A percentile compares a stretch with the other conserved stretches of the same genome.
Evolutionary conservation across 2,113 vertebrate genomes (phyloP).

Genomic region (Pseudorectes ferrugineus): DNA sequence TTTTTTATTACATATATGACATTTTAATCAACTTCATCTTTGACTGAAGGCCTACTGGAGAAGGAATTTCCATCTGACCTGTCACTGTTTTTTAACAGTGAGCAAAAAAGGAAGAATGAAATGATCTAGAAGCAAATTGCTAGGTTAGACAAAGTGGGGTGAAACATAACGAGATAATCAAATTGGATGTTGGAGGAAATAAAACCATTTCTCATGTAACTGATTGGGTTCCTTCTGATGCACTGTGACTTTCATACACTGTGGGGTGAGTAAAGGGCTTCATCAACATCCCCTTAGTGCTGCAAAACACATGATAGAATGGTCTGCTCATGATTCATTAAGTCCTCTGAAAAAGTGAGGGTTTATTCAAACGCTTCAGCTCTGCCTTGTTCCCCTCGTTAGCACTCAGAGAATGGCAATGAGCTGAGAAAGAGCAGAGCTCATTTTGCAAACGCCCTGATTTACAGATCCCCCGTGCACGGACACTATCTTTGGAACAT

Average conservation of each 20-base stretch:
- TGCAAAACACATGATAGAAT: background rate
- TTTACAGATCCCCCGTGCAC: conserved; percentile 9
- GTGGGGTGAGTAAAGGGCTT: background rate
- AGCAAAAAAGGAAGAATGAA: background rate
- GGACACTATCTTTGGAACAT: background rate
- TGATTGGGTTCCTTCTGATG: background rate
- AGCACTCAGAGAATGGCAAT: background rate
- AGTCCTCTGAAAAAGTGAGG: conserved; percentile 17
- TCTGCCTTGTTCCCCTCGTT: conserved; percentile 34
- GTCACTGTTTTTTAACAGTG: background rate
- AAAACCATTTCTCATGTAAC: background rate
- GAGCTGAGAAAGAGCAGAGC: conserved; percentile 46
- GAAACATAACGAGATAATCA: conserved; percentile 1
- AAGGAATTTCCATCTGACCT: background rate
- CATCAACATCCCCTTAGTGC: background rate
- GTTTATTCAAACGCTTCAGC: background rate
- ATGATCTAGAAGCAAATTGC: background rate
- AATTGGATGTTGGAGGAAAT: conserved; percentile 12
- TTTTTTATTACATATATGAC: background rate
- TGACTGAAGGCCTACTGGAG: background rate
- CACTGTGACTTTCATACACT: background rate
- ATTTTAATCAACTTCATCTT: conserved; percentile 40
- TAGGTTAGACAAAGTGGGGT: background rate
- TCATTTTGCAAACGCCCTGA: conserved; percentile 9
- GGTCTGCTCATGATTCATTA: conserved; percentile 43